Conservation (phyloP, 2,888 invertebrate genomes). For the Mechanitis mazaeus region DNA sequence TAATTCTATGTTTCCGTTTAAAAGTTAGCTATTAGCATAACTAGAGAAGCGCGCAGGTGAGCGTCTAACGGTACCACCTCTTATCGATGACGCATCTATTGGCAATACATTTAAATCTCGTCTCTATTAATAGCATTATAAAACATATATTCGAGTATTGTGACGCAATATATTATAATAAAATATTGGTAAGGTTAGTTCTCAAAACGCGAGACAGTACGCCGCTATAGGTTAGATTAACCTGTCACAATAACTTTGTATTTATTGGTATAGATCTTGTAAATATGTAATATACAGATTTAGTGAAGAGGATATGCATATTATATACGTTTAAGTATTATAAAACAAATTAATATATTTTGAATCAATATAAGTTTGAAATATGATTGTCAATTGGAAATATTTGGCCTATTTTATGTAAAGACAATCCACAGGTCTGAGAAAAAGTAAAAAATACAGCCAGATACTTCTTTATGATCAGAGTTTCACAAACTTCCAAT, state of each 20-base stretch:
- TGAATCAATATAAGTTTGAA: too few relatives aligned
- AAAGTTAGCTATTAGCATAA: slow-evolving; percentile 68
- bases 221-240: slow-evolving; percentile 59
- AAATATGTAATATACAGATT: background rate
- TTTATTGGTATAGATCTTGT: slow-evolving; percentile 13
- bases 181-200: slow-evolving; percentile 48
- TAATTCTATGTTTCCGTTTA: slow-evolving; percentile 48
- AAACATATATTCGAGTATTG: slow-evolving; percentile 41
- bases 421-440: too few relatives aligned
- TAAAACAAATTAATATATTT: too few relatives aligned
- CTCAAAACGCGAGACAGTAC: slow-evolving; percentile 56
- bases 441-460: too few relatives aligned
- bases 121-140: slow-evolving; percentile 46
- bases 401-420: background rate
- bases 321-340: background rate
- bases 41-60: slow-evolving; percentile 74
- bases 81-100: slow-evolving; percentile 43
- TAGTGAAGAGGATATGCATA: background rate
- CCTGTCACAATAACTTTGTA: slow-evolving; percentile 56
- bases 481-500: too few relatives aligned
- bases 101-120: slow-evolving; percentile 46
- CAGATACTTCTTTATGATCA: too few relatives aligned
- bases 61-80: slow-evolving; percentile 66
- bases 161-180: slow-evolving; percentile 40
- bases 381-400: too few relatives aligned